These are phyloP conservation scores for Dryobates pubescens DNA, from an alignment of 2,797 vertebrate genomes.

Conservation along the genomic window DNA sequence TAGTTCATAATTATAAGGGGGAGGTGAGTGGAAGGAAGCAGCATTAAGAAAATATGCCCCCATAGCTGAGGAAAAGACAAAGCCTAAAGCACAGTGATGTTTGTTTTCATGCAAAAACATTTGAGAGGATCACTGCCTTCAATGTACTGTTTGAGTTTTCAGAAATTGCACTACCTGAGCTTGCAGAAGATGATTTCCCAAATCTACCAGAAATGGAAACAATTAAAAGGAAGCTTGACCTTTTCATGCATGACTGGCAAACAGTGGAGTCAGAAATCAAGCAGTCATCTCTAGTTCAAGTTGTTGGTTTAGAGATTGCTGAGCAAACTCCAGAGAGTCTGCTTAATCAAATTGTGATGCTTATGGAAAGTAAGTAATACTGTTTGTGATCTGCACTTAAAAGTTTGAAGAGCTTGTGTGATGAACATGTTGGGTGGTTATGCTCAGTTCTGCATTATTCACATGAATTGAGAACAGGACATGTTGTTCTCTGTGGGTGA, in stretches of 20 bases:
- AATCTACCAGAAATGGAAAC: slow-evolving; percentile 84
- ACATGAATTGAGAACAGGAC: not conserved
- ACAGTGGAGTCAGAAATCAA: slow-evolving; percentile 69
- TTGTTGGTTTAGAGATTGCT: slow-evolving; percentile 79
- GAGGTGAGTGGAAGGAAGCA: no score
- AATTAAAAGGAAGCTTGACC: slow-evolving; percentile 74
- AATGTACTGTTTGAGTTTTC: slow-evolving; percentile 20
- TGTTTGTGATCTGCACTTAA: not conserved
- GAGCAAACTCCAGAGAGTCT: slow-evolving; percentile 82
- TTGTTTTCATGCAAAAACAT: no score
- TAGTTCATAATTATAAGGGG: no score
- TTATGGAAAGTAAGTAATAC: slow-evolving; percentile 87
- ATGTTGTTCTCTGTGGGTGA: not conserved
- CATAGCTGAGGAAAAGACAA: no score
- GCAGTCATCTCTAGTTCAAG: slow-evolving; percentile 46
- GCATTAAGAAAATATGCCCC: no score
- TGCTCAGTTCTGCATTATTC: not conserved
- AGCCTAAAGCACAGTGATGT: no score
- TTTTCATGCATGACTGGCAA: slow-evolving; percentile 80
- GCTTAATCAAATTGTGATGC: slow-evolving; percentile 78
- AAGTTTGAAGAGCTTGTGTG: not conserved
- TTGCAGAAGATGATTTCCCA: slow-evolving; percentile 81
- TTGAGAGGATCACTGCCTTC: not conserved
- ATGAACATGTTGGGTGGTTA: not conserved
- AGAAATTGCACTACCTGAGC: slow-evolving; percentile 76